A percentile compares a stretch with the other conserved stretches of the same genome.
phyloP scores from a whole-genome alignment of 2,797 vertebrate species.

The Danio aesculapii region DNA sequence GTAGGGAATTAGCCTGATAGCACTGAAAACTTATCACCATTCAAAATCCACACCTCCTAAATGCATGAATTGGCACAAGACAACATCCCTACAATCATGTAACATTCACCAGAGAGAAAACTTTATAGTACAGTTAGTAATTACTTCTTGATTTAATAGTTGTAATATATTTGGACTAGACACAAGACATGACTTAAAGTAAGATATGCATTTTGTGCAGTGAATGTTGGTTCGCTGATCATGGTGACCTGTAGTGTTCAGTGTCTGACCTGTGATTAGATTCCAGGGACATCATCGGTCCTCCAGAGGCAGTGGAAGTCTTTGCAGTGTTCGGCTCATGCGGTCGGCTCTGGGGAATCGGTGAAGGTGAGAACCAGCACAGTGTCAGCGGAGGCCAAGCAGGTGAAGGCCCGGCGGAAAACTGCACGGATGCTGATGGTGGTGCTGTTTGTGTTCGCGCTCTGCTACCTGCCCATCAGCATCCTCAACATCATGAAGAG shows the following conservation, averaged over 20 bases:
- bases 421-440: constrained; percentile 97
- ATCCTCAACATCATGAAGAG: constrained; percentile 96
- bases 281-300: constrained; percentile 92
- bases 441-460: constrained; percentile 92
- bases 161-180: too few species aligned
- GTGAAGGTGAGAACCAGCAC: constrained; percentile 83
- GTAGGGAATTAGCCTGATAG: too few species aligned
- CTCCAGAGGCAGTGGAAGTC: constrained; percentile 92
- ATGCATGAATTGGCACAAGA: too few species aligned
- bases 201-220: too few species aligned
- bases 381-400: constrained; percentile 93
- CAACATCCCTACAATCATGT: too few species aligned
- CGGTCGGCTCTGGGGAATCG: constrained; percentile 75
- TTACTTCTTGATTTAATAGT: too few species aligned
- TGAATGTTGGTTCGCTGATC: too few species aligned
- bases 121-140: too few species aligned
- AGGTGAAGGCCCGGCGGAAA: constrained; percentile 91
- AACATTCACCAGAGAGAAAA: too few species aligned
- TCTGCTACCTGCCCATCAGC: constrained; percentile 97
- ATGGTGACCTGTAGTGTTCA: neutral
- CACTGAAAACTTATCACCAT: too few species aligned
- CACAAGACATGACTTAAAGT: too few species aligned
- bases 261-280: constrained; percentile 74
- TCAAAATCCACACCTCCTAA: too few species aligned
- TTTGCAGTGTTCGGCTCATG: constrained; percentile 79